Conservation (phyloP, 2,888 invertebrate species). For the Metellina segmentata region DNA sequence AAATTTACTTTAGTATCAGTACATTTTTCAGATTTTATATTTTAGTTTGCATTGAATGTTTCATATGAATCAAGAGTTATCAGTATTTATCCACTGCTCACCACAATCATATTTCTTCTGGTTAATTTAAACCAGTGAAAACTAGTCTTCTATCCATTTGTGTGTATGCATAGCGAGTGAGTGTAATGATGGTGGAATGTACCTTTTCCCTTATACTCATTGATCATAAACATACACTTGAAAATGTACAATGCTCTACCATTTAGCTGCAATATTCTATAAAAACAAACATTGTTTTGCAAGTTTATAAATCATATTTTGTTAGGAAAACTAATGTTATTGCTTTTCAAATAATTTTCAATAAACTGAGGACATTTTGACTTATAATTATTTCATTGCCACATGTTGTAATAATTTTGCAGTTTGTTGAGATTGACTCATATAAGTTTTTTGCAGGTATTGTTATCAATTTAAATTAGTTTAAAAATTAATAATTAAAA, state of each 20-base stretch:
- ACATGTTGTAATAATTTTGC: slow-evolving; percentile 17
- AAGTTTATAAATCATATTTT: slow-evolving; percentile 45
- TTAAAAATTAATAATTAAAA: slow-evolving; percentile 33
- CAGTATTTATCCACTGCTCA: slow-evolving; percentile 14
- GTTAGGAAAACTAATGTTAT: slow-evolving; percentile 21
- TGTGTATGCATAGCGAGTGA: slow-evolving; percentile 10
- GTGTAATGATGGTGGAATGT: slow-evolving; percentile 56
- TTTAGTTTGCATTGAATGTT: neutral
- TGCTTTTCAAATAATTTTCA: neutral
- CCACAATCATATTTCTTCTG: slow-evolving; percentile 25
- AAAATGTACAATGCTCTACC: slow-evolving; percentile 50
- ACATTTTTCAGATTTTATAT: no score
- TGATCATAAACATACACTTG: slow-evolving; percentile 30
- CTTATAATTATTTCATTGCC: slow-evolving; percentile 20
- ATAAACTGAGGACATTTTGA: slow-evolving; percentile 20
- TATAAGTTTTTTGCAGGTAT: slow-evolving; percentile 36
- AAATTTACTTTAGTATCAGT: no score
- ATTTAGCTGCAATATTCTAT: slow-evolving; percentile 27
- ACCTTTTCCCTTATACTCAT: slow-evolving; percentile 22
- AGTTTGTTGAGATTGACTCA: slow-evolving; percentile 28
- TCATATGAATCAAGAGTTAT: slow-evolving; percentile 32
- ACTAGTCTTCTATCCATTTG: slow-evolving; percentile 55
- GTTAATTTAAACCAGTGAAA: slow-evolving; percentile 20
- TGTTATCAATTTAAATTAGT: slow-evolving; percentile 30
- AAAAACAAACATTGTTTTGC: slow-evolving; percentile 20